These are phyloP conservation scores for Boleophthalmus pectinirostris DNA, from an alignment of 2,113 vertebrate species.

Conservation along the genomic window DNA sequence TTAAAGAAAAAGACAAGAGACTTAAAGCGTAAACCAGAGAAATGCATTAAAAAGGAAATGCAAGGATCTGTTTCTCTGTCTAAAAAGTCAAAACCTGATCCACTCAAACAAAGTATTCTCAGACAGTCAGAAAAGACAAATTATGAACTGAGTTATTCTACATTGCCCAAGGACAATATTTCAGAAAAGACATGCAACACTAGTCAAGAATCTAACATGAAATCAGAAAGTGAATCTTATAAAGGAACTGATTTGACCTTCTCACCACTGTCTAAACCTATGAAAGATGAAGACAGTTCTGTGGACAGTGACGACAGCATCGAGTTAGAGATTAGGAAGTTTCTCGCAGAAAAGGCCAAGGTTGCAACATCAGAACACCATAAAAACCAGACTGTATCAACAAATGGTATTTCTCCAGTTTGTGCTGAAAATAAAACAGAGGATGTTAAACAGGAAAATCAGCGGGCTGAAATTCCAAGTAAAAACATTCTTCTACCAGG, in stretches of 20 bases:
- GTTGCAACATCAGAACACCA: constrained; percentile 62
- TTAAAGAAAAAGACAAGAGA: constrained; percentile 83
- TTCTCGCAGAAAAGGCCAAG: constrained; percentile 91
- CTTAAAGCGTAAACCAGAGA: constrained; percentile 75
- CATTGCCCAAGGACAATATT: constrained; percentile 20
- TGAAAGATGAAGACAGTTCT: constrained; percentile 84
- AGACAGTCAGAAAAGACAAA: constrained; percentile 58
- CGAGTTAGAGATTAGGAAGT: constrained; percentile 90
- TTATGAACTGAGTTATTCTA: constrained; percentile 37
- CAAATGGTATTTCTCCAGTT: constrained; percentile 15
- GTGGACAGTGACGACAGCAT: constrained; percentile 96
- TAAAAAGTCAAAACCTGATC: constrained; percentile 42
- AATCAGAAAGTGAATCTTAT: constrained; percentile 31
- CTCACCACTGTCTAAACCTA: background rate
- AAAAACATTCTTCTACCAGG: constrained; percentile 22
- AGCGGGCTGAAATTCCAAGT: constrained; percentile 67
- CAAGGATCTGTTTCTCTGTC: constrained; percentile 43
- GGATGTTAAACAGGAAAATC: constrained; percentile 57
- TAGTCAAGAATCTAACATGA: background rate
- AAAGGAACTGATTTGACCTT: constrained; percentile 19
- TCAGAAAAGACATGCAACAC: constrained; percentile 33
- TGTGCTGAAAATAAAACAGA: constrained; percentile 17
- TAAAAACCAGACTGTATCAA: constrained; percentile 30
- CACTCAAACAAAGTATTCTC: constrained; percentile 57
- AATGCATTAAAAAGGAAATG: constrained; percentile 71